Base-by-base conservation (phyloP, 2,888 invertebrate species). In the Xestoiulus laeticollis region DNA sequence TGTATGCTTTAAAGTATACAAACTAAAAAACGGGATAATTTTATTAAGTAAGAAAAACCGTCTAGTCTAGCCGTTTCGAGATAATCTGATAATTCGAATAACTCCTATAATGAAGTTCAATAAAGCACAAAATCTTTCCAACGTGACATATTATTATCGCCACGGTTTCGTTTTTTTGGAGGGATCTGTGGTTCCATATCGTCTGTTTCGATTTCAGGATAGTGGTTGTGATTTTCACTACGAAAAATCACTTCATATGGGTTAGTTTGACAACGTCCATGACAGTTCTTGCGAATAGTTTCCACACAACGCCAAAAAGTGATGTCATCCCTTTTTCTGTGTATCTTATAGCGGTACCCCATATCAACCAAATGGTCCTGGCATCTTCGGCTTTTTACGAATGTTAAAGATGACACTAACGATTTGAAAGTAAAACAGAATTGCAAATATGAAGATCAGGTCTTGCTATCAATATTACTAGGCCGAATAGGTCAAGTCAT, bases 181-280 rank as follows among this genome's bases (percentile, higher is more conserved):
- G 68, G 26, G 22, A 8, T 4, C 4, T 8, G 38, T 78, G 26
- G 30, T 8, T 68, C 22, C 30, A 30, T 78, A 4, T 16, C 78
- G 10, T 14, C 30, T 30, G 78, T 10, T 78, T 78, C 30, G 30
- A 26, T 8, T 85, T 33, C 85, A 43, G 85, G 38, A 38, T 26
- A n/a, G 26, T 85, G 85, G 14, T 85, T 85, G 85, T 85, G 43
- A 43, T 44, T 85, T 5, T 26, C 44, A 19, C 44, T 85, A 10
- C 85, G 85, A 16, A 14, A 85, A 85, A 85, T 33, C 38, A 85
- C 85, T 38, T 85, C 43, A 16, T 85, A 4, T 22, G n/a, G 19
- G 12, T 0, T 38, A 3, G 38, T 84, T 5, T 84, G 84, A 32
- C 84, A 84, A 38, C 84, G 33, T 33, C 84, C 84, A n/a, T 8